These are phyloP conservation scores for Tinamus guttatus DNA, from an alignment of 2,113 vertebrate genomes.

Conservation along the genomic window DNA sequence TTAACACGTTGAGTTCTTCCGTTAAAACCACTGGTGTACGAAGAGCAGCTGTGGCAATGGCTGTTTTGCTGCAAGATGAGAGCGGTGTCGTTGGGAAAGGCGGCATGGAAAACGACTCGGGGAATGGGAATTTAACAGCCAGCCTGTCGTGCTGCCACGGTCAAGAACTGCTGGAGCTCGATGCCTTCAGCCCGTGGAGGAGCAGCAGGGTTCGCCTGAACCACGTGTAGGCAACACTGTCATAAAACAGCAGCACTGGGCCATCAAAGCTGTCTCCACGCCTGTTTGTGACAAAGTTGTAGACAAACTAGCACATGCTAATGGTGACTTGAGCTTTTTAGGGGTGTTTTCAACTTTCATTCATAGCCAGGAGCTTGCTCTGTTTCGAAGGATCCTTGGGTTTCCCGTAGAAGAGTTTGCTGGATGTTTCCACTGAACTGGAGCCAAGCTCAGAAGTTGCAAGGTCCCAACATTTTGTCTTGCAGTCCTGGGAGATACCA, in stretches of 20 bases:
- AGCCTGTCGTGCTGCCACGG: background rate
- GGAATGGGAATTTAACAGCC: background rate
- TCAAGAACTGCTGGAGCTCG: background rate
- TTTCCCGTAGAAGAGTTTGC: background rate
- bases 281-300: background rate
- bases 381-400: background rate
- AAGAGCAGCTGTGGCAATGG: background rate
- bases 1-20: background rate
- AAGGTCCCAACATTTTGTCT: background rate
- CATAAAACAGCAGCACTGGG: background rate
- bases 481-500: background rate
- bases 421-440: background rate
- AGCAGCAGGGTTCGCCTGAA: background rate
- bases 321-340: background rate
- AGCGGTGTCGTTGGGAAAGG: background rate
- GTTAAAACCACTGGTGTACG: background rate
- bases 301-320: background rate
- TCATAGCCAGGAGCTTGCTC: fast-evolving
- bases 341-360: background rate
- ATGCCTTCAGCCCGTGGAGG: background rate
- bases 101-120: background rate
- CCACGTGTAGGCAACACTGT: background rate
- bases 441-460: background rate
- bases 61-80: background rate
- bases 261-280: background rate